These are phyloP conservation scores for Chaetodon trifascialis DNA, from an alignment of 2,113 vertebrate genomes.

Conservation along the genomic window DNA sequence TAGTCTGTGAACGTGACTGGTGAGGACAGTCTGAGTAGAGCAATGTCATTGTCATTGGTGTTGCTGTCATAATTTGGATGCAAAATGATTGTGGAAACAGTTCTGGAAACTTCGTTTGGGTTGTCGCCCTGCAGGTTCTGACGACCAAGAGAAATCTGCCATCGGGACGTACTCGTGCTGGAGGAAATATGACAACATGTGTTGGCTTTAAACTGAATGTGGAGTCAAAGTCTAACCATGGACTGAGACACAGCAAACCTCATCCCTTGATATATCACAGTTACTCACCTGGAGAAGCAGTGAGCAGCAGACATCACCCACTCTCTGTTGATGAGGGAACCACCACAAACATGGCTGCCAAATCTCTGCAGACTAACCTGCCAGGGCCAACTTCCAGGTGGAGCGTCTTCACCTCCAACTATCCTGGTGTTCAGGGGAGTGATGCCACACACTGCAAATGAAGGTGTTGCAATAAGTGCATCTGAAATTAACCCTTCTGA, in stretches of 20 bases:
- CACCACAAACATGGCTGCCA: too few relatives aligned
- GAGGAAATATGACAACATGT: background rate
- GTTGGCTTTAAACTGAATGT: background rate
- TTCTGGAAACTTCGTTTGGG: slow-evolving; percentile 40
- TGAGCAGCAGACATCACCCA: too few relatives aligned
- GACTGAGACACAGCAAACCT: too few relatives aligned
- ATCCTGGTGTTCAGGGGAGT: slow-evolving; percentile 60
- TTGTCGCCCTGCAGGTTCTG: slow-evolving; percentile 47
- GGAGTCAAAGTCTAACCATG: too few relatives aligned
- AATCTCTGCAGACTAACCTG: too few relatives aligned
- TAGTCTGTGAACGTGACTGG: slow-evolving; percentile 77
- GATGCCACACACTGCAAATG: slow-evolving; percentile 75
- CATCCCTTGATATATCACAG: too few relatives aligned
- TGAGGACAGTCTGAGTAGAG: slow-evolving; percentile 77
- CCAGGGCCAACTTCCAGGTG: slow-evolving; percentile 74
- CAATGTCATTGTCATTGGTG: slow-evolving; percentile 82
- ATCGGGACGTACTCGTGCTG: background rate
- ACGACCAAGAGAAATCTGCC: slow-evolving; percentile 75
- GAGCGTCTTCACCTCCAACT: slow-evolving; percentile 75
- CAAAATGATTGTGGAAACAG: slow-evolving; percentile 45
- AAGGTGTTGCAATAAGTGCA: background rate
- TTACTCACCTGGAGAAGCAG: background rate
- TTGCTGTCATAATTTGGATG: slow-evolving; percentile 69
- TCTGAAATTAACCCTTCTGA: background rate
- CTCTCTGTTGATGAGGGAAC: too few relatives aligned